Evolutionary conservation across 2,888 invertebrate genomes (phyloP).

Genomic region (Andrena camellia): DNA sequence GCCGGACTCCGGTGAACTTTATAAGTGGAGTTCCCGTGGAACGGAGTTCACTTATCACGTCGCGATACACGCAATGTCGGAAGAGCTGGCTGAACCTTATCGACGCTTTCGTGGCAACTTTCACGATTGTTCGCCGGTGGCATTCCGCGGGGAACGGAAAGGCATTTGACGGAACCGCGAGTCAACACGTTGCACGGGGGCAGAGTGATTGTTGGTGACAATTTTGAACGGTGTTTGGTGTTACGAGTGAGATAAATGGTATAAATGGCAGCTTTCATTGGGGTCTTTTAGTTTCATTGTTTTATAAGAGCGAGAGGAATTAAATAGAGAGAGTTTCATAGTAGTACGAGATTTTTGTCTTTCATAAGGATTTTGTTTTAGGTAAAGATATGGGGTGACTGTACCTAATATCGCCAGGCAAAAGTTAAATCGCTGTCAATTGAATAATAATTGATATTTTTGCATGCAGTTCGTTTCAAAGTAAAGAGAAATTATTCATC

Average conservation of each 20-base stretch:
- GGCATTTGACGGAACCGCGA: background rate
- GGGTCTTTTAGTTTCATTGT: background rate
- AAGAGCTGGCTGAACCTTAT: background rate
- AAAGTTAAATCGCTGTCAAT: too few relatives aligned
- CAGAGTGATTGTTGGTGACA: background rate
- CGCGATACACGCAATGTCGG: background rate
- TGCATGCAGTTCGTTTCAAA: too few relatives aligned
- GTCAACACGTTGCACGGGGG: background rate
- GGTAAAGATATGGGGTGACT: too few relatives aligned
- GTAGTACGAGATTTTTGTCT: too few relatives aligned
- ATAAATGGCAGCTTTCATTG: background rate
- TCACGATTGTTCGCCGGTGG: conserved; percentile 18
- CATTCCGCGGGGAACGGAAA: conserved; percentile 1
- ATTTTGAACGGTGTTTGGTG: background rate
- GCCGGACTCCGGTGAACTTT: conserved; percentile 21
- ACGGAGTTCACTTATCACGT: conserved; percentile 29
- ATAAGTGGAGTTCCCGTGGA: conserved; percentile 20
- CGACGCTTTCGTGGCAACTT: background rate
- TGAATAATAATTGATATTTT: too few relatives aligned
- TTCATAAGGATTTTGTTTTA: too few relatives aligned
- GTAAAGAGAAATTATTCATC: too few relatives aligned
- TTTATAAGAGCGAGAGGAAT: background rate
- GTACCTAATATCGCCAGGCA: too few relatives aligned
- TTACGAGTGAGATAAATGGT: background rate
- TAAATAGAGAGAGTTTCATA: background rate